Conservation (phyloP, 2,888 invertebrate genomes). For the Cryptophagus acutangulus region DNA sequence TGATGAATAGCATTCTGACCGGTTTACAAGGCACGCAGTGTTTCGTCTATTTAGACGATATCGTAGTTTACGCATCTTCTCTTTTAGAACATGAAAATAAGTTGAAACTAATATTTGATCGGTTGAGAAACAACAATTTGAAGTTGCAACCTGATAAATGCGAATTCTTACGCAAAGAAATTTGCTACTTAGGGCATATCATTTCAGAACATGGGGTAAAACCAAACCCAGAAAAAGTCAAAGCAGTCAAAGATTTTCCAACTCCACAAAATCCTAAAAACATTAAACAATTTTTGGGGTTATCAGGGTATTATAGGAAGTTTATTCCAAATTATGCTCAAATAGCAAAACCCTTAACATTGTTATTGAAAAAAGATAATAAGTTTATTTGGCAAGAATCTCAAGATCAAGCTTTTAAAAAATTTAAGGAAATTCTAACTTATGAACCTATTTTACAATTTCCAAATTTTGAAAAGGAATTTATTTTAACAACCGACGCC, state of each 20-base stretch:
- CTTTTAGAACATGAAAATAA: constrained; percentile 2
- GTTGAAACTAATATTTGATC: constrained; percentile 4
- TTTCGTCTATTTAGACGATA: constrained; percentile 8
- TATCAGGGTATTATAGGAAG: background rate
- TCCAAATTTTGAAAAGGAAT: too few species aligned
- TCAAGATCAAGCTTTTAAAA: too few species aligned
- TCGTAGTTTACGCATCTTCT: background rate
- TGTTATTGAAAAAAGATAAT: constrained; percentile 4
- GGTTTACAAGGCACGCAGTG: background rate
- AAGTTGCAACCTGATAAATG: constrained; percentile 5
- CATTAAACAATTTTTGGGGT: constrained; percentile 6
- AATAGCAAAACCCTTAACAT: constrained; percentile 5
- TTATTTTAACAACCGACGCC: too few species aligned
- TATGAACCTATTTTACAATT: too few species aligned
- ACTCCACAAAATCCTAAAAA: background rate
- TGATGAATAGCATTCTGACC: background rate
- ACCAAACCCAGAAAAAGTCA: background rate
- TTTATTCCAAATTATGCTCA: constrained; percentile 1
- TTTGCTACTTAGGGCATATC: constrained; percentile 2
- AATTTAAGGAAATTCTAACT: too few species aligned
- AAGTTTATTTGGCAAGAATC: constrained; percentile 1
- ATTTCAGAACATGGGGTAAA: background rate
- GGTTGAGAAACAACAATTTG: constrained; percentile 2
- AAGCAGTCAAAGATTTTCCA: background rate
- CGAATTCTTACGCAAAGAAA: constrained; percentile 6